Conservation (phyloP, 1,140 invertebrate species). For the Probaryconus sp. region DNA sequence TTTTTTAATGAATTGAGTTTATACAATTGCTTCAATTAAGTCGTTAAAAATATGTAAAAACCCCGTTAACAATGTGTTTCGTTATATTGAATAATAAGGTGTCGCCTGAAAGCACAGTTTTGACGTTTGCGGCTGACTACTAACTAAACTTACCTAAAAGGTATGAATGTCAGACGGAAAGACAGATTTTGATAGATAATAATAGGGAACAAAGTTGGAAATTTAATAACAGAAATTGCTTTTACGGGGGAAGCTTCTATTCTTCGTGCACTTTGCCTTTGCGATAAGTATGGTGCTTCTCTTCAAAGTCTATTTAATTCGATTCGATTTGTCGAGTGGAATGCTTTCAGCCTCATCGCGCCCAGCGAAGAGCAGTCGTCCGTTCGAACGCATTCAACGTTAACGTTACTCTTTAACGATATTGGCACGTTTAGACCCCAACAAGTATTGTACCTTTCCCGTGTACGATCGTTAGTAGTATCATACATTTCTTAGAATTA, state of each 20-base stretch:
- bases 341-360: slow-evolving; percentile 53
- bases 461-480: slow-evolving; percentile 21
- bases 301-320: slow-evolving; percentile 55
- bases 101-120: too few relatives aligned
- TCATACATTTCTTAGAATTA: slow-evolving; percentile 34
- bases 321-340: slow-evolving; percentile 54
- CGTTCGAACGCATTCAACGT: slow-evolving; percentile 38
- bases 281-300: slow-evolving; percentile 43
- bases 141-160: too few relatives aligned
- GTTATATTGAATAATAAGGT: too few relatives aligned
- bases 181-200: too few relatives aligned
- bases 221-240: slow-evolving; percentile 47
- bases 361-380: slow-evolving; percentile 40
- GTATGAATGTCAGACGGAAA: too few relatives aligned
- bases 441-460: slow-evolving; percentile 31
- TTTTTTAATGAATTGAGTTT: too few relatives aligned
- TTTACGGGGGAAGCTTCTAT: slow-evolving; percentile 29
- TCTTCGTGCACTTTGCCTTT: slow-evolving; percentile 49
- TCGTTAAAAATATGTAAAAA: too few relatives aligned
- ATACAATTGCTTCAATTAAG: too few relatives aligned
- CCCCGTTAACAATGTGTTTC: too few relatives aligned
- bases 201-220: slow-evolving; percentile 29
- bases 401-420: slow-evolving; percentile 53
- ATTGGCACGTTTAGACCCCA: slow-evolving; percentile 42
- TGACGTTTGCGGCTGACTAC: too few relatives aligned